A percentile compares a stretch with the other conserved stretches of the same genome.
Evolutionary conservation across 1,140 invertebrate species (phyloP).

Genomic region (Agrilus planipennis): DNA sequence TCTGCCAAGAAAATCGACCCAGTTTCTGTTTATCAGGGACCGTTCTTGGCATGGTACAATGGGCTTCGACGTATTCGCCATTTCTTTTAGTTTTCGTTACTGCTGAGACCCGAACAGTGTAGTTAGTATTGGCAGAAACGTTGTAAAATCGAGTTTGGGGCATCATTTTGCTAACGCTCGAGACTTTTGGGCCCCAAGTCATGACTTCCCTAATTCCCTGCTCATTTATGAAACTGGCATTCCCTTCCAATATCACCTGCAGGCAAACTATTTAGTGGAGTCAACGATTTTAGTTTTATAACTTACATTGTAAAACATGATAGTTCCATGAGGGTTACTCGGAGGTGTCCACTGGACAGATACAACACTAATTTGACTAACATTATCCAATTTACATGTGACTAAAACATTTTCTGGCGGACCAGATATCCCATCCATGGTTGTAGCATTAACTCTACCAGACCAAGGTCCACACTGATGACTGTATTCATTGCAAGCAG

Average conservation of each 20-base stretch:
- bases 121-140: slow-evolving; percentile 67
- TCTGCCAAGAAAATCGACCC: slow-evolving; percentile 55
- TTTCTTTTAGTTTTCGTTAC: slow-evolving; percentile 57
- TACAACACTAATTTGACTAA: slow-evolving; percentile 49
- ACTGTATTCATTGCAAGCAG: slow-evolving; percentile 66
- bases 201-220: slow-evolving; percentile 39
- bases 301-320: slow-evolving; percentile 55
- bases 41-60: slow-evolving; percentile 56
- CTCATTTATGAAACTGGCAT: slow-evolving; percentile 46
- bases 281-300: no score
- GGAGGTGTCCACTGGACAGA: slow-evolving; percentile 60
- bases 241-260: slow-evolving; percentile 47
- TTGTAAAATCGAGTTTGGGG: slow-evolving; percentile 45
- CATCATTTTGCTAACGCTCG: slow-evolving; percentile 42
- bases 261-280: no score
- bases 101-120: slow-evolving; percentile 56
- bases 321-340: slow-evolving; percentile 57
- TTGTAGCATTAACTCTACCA: slow-evolving; percentile 58
- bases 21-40: slow-evolving; percentile 53
- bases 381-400: slow-evolving; percentile 51
- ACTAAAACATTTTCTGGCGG: slow-evolving; percentile 45
- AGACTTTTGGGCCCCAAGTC: slow-evolving; percentile 45
- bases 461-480: slow-evolving; percentile 64
- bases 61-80: slow-evolving; percentile 45
- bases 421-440: slow-evolving; percentile 56